Base-by-base conservation (phyloP, 2,888 invertebrate species). In the Tiphia femorata region DNA sequence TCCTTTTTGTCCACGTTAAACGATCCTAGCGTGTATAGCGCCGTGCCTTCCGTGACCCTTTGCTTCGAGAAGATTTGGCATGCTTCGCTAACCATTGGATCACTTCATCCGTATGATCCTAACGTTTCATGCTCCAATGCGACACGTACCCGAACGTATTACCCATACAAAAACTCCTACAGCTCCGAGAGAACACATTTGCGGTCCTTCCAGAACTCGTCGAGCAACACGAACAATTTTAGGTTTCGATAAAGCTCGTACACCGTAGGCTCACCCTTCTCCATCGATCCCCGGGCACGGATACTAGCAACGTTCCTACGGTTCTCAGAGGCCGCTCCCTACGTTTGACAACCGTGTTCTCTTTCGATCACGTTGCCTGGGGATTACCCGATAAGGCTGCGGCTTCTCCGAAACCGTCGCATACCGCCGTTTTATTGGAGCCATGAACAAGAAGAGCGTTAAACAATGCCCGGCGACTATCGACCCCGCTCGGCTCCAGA, bases 21-120 rank as follows among this genome's bases (percentile, higher is more conserved):
- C 63, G 66, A 69, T 66, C 65, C 61, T 40, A 46, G 33, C 47
- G 48, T 44, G 48, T 58, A 59, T 56, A 50, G 25, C 29, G 16
- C 56, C 53, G 47, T 54, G 54, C 48, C 23, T 38, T 30, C 41
- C n/a, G 51, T 19, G 30, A 33, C 33, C 27, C 33, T n/a, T n/a
- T n/a, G n/a, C n/a, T 29, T 25, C 29, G 19, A 23, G 25, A 42
- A 43, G 27, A 17, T 30, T 50, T 44, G 40, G 38, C 30, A 54
- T 44, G 49, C n/a, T 21, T 12, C n/a, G 7, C n/a, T 10, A 21
- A 17, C 2, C 25, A 8, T 8, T 6, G 6, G 25, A 25, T 5
- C 25, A 41, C 47, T n/a, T n/a, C n/a, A n/a, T n/a, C n/a, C n/a
- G n/a, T n/a, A n/a, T n/a, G n/a, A n/a, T n/a, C n/a, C n/a, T n/a